Evolutionary conservation across 1,140 invertebrate genomes (phyloP).

Genomic region (Trichomalopsis sarcophagae): DNA sequence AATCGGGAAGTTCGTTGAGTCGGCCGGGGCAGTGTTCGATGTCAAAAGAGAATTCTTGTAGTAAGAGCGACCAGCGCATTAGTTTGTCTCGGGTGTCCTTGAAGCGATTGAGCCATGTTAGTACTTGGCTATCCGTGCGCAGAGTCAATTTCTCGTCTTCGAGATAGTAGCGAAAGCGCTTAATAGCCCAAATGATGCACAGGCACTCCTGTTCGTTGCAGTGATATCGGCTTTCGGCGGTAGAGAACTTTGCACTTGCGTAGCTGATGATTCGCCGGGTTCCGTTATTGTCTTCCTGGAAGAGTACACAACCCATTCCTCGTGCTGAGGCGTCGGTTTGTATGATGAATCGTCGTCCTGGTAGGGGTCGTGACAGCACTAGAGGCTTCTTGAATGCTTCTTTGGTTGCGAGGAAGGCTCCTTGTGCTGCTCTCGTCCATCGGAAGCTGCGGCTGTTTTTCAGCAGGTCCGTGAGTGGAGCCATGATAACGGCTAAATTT

Average conservation of each 20-base stretch:
- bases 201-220: constrained; percentile 56
- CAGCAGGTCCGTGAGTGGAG: constrained; percentile 49
- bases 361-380: neutral
- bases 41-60: constrained; percentile 57
- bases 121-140: constrained; percentile 55
- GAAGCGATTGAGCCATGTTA: constrained; percentile 57
- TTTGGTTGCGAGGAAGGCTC: neutral
- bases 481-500: constrained; percentile 44
- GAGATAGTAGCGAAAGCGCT: constrained; percentile 59
- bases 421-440: constrained; percentile 39
- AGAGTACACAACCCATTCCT: neutral
- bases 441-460: constrained; percentile 43
- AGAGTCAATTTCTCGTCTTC: constrained; percentile 61
- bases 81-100: constrained; percentile 59
- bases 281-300: neutral
- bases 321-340: neutral
- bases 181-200: constrained; percentile 63
- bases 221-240: constrained; percentile 51
- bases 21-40: constrained; percentile 57
- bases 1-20: constrained; percentile 58
- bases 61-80: constrained; percentile 58
- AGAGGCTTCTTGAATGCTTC: neutral
- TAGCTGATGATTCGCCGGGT: constrained; percentile 57
- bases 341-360: neutral
- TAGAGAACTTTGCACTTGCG: constrained; percentile 54